Evolutionary conservation across 2,113 vertebrate genomes (phyloP).

Genomic region (Microcebus ravelobensis): DNA sequence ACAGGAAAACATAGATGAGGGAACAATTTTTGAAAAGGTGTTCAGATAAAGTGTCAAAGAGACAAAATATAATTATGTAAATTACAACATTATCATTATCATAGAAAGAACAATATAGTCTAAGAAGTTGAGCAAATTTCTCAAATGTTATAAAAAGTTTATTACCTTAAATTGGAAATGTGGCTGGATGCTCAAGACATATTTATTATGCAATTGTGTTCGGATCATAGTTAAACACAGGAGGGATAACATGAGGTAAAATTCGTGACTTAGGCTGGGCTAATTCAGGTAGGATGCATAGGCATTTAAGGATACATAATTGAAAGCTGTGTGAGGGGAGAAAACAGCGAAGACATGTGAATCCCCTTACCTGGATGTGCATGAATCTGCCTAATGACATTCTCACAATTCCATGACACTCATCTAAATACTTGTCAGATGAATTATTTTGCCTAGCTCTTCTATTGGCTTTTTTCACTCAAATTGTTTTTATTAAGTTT

Average conservation of each 20-base stretch:
- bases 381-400: background rate
- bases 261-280: background rate
- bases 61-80: background rate
- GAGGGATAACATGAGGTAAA: background rate
- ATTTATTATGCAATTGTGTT: background rate
- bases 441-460: background rate
- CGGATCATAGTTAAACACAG: background rate
- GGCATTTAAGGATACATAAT: background rate
- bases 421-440: background rate
- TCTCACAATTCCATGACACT: too few relatives aligned
- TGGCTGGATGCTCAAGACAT: fast-evolving
- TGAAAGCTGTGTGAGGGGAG: background rate
- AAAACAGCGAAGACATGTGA: background rate
- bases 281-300: background rate
- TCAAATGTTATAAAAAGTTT: background rate
- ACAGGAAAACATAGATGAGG: too few relatives aligned
- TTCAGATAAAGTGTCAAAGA: background rate
- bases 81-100: background rate
- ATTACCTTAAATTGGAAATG: background rate
- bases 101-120: background rate
- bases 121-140: background rate
- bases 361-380: background rate
- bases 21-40: background rate
- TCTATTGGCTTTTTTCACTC: background rate
- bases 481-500: background rate